phyloP scores from a whole-genome alignment of 2,888 invertebrate genomes.

The Oxyteleia sp. region DNA sequence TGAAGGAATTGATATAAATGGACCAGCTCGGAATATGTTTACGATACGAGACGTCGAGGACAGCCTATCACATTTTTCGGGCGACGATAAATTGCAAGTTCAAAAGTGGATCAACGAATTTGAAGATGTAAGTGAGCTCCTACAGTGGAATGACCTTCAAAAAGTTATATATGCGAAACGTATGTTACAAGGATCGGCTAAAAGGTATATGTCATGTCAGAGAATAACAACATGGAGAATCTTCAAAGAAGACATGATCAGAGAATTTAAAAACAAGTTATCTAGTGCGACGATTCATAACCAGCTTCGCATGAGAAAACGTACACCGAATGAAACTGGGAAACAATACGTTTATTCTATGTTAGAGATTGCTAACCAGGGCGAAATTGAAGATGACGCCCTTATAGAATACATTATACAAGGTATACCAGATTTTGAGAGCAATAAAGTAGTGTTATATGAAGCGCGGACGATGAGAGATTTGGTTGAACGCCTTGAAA shows the following conservation, averaged over 20 bases:
- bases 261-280: constrained; percentile 63
- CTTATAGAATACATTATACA: constrained; percentile 72
- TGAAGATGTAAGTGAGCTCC: constrained; percentile 67
- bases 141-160: constrained; percentile 64
- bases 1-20: background rate
- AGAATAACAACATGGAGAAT: constrained; percentile 60
- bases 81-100: constrained; percentile 40
- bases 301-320: constrained; percentile 53
- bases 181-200: constrained; percentile 70
- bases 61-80: constrained; percentile 47
- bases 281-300: constrained; percentile 68
- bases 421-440: constrained; percentile 63
- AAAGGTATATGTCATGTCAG: constrained; percentile 51
- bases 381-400: constrained; percentile 66
- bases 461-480: constrained; percentile 18
- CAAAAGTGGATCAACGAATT: constrained; percentile 71
- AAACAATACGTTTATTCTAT: constrained; percentile 72
- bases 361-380: constrained; percentile 72
- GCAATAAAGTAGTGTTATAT: constrained; percentile 61
- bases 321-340: constrained; percentile 46
- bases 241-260: constrained; percentile 47
- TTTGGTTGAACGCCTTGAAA: constrained; percentile 56
- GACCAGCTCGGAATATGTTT: background rate
- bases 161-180: constrained; percentile 70
- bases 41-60: constrained; percentile 61